phyloP scores from a whole-genome alignment of 2,797 vertebrate genomes.

The Mycteria americana region DNA sequence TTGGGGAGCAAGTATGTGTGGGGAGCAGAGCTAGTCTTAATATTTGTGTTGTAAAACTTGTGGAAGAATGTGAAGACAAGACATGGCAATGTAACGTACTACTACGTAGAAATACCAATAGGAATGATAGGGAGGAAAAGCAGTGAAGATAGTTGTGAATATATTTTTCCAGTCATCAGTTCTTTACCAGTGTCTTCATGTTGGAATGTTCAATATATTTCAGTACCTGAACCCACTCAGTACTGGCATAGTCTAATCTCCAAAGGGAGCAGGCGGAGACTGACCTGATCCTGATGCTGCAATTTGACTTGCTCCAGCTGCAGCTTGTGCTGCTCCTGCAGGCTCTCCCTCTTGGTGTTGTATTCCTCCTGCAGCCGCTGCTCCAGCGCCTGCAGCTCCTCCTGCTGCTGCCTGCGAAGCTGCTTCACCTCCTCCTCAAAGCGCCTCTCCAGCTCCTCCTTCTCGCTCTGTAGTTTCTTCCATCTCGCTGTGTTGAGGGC shows the following conservation, averaged over 20 bases:
- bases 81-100: not conserved
- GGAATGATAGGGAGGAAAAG: not conserved
- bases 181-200: not conserved
- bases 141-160: not conserved
- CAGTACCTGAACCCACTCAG: not conserved
- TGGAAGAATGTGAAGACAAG: not conserved
- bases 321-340: conserved; percentile 77
- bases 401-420: conserved; percentile 82
- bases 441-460: conserved; percentile 85
- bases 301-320: conserved; percentile 78
- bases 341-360: conserved; percentile 63
- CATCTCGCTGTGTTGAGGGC: conserved; percentile 85
- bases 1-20: not conserved
- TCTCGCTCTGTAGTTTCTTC: conserved; percentile 89
- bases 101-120: not conserved
- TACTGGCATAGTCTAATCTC: not conserved
- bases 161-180: not conserved
- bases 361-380: conserved; percentile 81
- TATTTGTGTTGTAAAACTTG: not conserved
- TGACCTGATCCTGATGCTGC: conserved; percentile 87
- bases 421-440: conserved; percentile 84
- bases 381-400: conserved; percentile 84
- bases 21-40: not conserved
- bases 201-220: not conserved
- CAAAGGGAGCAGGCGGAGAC: not conserved